Base-by-base conservation (phyloP, 2,888 invertebrate genomes). In the Eupithecia abbreviata region DNA sequence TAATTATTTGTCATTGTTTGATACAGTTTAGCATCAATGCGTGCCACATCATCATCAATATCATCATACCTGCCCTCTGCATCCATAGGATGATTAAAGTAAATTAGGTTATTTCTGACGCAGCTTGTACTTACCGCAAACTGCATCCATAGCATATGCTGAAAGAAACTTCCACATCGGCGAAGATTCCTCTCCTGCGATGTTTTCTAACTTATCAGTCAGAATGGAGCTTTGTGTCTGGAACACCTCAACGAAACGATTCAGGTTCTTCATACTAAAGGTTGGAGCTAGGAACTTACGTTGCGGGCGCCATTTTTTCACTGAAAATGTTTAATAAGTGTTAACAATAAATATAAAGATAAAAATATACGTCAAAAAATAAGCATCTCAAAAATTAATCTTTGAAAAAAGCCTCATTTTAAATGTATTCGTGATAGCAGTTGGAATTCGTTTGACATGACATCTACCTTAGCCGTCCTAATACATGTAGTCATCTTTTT, bases 281-380 rank as follows among this genome's bases (percentile, higher is more conserved):
- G 85, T 87, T 2, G 90, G 90, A 15, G 87, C 86, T 0, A 91
- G 77, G 5, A 89, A 74, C 70, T 91, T 91, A 0, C 91, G 88
- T 0, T 91, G 87, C 0, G 86, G 87, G 0, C 90, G 87, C 91
- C 91, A 91, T n/a, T 88, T 86, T 15, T 84, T 77, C 9, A 87
- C 91, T 90, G 79, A 5, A 45, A 78, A 51, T 5, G 15, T n/a
- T 41, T 2, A 58, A 18, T 18, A 10, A 4, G 30, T 58, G 58
- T 18, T 9, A 0, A 58, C 0, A 55, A 15, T 15, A 47, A 47
- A 45, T 30, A 30, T 30, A 30, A 30, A 30, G 30, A 30, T 30
- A 30, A 30, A 30, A 30, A 30, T 30, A 30, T 30, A 30, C 30
- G 30, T 30, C 30, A 30, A 30, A 30, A 30, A 1, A 30, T 30